Base-by-base conservation (phyloP, 1,140 invertebrate species). In the Drosophila subobscura region DNA sequence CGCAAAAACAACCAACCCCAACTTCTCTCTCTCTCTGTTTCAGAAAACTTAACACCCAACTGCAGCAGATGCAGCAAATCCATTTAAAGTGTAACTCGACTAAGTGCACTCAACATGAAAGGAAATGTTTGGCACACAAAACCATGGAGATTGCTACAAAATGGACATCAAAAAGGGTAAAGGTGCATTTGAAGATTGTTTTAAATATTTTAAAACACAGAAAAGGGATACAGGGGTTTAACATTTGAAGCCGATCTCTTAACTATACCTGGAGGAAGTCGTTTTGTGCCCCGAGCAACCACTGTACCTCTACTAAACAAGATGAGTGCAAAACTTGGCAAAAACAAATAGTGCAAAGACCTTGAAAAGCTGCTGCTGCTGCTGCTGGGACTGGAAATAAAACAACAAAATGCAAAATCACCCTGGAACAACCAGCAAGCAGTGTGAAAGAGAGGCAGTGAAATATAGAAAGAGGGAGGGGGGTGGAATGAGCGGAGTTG, bases 331-430 rank as follows among this genome's bases (percentile, higher is more conserved):
- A 86, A 88, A 86, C 83, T 88, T 88, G 83, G 83, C 74, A 88
- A 88, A 77, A 75, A 77, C 74, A 81, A 86, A 88, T 76, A 88
- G 72, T 72, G 57, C 67, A 81, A 78, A 86, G 83, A 86, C 83
- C 83, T 86, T 86, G 83, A 86, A 86, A 86, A 65, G 74, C 74
- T 86, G 81, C 60, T 88, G 57, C 47, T 55, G 57, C 51, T 46
- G 56, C 23, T 40, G 44, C 27, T 46, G 37, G 52, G 54, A 56
- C 60, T 67, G 59, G 59, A 63, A 66, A 81, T 61, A 51, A 59
- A 81, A 77, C 45, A 77, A 73, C 66, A 45, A 58, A 86, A 78
- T 81, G 81, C 81, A 72, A 86, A 86, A 86, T 88, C 81, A 88
- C 78, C 77, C 77, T 88, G 81, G 83, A 86, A 81, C 68, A 68